Evolutionary conservation across 2,888 invertebrate species (phyloP).

Genomic region (Apamea sordens): DNA sequence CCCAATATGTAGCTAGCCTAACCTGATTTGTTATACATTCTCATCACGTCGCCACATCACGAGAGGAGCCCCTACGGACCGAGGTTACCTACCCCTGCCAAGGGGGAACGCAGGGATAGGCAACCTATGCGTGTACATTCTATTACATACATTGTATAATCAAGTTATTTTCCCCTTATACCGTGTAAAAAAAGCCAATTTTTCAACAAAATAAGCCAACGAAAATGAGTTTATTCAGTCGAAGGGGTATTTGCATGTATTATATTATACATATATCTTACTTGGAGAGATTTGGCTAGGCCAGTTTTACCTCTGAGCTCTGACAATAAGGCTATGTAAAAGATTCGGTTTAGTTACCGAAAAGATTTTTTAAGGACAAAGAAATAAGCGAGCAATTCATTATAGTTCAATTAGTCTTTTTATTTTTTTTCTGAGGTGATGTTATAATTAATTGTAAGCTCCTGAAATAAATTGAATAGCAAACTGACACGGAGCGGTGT

Average conservation of each 20-base stretch:
- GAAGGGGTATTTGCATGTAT: slow-evolving; percentile 32
- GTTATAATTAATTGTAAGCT: background rate
- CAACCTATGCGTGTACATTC: slow-evolving; percentile 35
- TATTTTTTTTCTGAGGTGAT: background rate
- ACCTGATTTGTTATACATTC: slow-evolving; percentile 38
- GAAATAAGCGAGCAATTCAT: background rate
- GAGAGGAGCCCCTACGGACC: slow-evolving; percentile 14
- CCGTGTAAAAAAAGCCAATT: slow-evolving; percentile 26
- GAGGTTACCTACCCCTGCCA: slow-evolving; percentile 17
- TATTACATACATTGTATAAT: slow-evolving; percentile 53
- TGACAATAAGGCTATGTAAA: background rate
- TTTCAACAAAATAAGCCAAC: slow-evolving; percentile 51
- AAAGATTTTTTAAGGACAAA: background rate
- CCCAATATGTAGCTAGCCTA: slow-evolving; percentile 23
- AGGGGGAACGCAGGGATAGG: background rate
- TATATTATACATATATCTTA: slow-evolving; percentile 2
- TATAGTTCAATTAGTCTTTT: background rate
- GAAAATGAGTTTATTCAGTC: slow-evolving; percentile 29
- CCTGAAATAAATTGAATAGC: slow-evolving; percentile 27
- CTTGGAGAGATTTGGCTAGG: slow-evolving; percentile 12
- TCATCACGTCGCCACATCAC: slow-evolving; percentile 48
- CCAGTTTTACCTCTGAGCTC: slow-evolving; percentile 1
- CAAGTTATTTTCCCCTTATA: slow-evolving; percentile 38
- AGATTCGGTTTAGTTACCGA: background rate
- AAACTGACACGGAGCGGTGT: slow-evolving; percentile 7